Evolutionary conservation across 2,888 invertebrate species (phyloP), one percentile per base, ranked within the genome.

Genomic region (Pandemis cinnamomeana): DNA sequence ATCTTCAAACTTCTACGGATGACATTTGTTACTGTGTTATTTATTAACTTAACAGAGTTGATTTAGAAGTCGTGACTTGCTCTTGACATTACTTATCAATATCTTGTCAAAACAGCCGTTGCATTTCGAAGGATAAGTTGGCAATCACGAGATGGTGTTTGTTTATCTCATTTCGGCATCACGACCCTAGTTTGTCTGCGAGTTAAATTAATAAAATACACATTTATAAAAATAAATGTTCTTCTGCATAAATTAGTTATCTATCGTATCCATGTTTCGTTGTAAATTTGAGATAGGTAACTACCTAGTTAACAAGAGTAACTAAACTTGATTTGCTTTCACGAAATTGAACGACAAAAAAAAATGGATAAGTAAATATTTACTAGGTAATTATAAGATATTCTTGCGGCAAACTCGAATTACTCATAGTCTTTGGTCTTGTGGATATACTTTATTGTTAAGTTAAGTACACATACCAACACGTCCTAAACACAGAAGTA

Each of bases 61-160:
- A 71, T 70, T 67, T 53, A 53, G 36, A 71, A 71, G n/a, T 71
- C 74, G 74, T 74, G 74, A 71, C 67, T 55, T 36, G 36, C 62
- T 71, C 53, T 74, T 74, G 74, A 74, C 74, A 74, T 71, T 74
- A 71, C 44, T 74, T 71, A 74, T 74, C 74, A 74, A 58, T 69
- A 60, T 55, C 69, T 48, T 68, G 71, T 76, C 76, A 74, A 76
- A 71, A 77, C 71, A 71, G 55, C 60, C 66, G 67, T 75, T 66
- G 66, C 67, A 69, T 62, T 64, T 74, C 67, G 60, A 77, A 75
- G 75, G 72, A 75, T 78, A 81, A 71, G 70, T 75, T 78, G 76
- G 74, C 70, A 80, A 83, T 80, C 84, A 83, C 82, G 84, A 71
- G n/a, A 51, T 10, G 67, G 63, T 82, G 71, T 81, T 82, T 82